Evolutionary conservation across 2,888 invertebrate species (phyloP).

Genomic region (Aleiodes alternator): DNA sequence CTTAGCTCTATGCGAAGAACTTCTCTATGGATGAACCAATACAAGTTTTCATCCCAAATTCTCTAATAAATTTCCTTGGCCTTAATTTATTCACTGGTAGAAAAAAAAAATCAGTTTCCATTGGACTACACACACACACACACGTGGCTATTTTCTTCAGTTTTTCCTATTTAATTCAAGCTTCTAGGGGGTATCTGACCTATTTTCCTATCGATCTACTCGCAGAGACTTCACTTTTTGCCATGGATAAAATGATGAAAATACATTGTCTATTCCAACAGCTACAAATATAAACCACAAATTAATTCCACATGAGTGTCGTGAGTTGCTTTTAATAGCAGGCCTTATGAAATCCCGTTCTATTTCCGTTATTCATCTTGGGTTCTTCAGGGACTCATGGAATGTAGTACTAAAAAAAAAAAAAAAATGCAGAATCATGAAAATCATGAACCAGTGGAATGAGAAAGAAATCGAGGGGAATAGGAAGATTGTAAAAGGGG

Average conservation of each 20-base stretch:
- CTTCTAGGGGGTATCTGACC: constrained; percentile 63
- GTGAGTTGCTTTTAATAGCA: constrained; percentile 30
- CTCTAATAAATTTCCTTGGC: too few relatives aligned
- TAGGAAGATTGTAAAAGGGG: background rate
- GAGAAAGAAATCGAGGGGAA: constrained; percentile 28
- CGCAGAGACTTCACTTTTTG: background rate
- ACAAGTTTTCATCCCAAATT: too few relatives aligned
- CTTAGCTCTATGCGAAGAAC: too few relatives aligned
- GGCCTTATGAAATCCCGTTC: constrained; percentile 30
- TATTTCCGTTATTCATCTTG: constrained; percentile 35
- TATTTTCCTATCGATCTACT: constrained; percentile 71
- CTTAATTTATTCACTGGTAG: too few relatives aligned
- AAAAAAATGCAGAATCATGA: constrained; percentile 48
- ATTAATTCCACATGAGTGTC: constrained; percentile 30
- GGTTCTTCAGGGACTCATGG: background rate
- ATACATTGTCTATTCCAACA: background rate
- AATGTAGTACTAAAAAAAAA: background rate
- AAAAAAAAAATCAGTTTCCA: background rate
- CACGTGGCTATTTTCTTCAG: constrained; percentile 37
- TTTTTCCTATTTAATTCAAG: constrained; percentile 1
- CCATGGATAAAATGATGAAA: background rate
- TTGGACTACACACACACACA: background rate
- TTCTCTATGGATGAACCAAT: background rate
- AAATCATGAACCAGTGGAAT: too few relatives aligned
- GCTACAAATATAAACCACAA: constrained; percentile 25